Evolutionary conservation across 2,888 invertebrate genomes (phyloP).

Genomic region (Tinea trinotella): DNA sequence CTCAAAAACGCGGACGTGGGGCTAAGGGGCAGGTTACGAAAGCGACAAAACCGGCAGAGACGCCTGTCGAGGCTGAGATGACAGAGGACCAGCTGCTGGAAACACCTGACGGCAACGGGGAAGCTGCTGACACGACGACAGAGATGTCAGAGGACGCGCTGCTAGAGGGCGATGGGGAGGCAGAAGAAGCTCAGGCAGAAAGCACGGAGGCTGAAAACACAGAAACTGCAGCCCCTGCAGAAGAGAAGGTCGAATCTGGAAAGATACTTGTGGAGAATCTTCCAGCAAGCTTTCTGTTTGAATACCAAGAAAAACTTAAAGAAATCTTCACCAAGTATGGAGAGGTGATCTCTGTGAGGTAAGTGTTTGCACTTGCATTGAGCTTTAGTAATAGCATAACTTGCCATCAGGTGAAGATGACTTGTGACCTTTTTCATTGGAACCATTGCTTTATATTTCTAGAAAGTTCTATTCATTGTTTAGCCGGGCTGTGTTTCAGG

Average conservation of each 20-base stretch:
- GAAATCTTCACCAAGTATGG: slow-evolving; percentile 64
- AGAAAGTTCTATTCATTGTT: too few relatives aligned
- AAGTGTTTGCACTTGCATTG: too few relatives aligned
- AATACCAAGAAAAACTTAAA: slow-evolving; percentile 66
- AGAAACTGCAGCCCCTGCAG: slow-evolving; percentile 26
- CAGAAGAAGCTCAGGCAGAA: slow-evolving; percentile 29
- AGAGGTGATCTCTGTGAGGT: slow-evolving; percentile 57
- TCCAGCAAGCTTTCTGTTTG: slow-evolving; percentile 59
- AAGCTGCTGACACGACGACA: slow-evolving; percentile 35
- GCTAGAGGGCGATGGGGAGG: slow-evolving; percentile 28
- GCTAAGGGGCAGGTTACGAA: slow-evolving; percentile 54
- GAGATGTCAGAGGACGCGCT: slow-evolving; percentile 31
- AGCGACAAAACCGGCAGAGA: slow-evolving; percentile 24
- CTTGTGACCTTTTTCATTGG: too few relatives aligned
- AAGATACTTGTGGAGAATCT: slow-evolving; percentile 65
- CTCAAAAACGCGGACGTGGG: slow-evolving; percentile 61
- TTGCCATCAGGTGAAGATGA: too few relatives aligned
- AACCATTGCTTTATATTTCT: too few relatives aligned
- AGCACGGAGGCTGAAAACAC: slow-evolving; percentile 35
- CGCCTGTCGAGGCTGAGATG: slow-evolving; percentile 31
- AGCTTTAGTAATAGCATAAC: too few relatives aligned
- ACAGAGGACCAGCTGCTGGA: slow-evolving; percentile 26
- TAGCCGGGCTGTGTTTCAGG: too few relatives aligned
- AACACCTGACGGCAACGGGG: slow-evolving; percentile 46
- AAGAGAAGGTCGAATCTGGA: slow-evolving; percentile 59